Evolutionary conservation across 2,888 invertebrate genomes (phyloP).

Genomic region (Asteroscopus sphinx): DNA sequence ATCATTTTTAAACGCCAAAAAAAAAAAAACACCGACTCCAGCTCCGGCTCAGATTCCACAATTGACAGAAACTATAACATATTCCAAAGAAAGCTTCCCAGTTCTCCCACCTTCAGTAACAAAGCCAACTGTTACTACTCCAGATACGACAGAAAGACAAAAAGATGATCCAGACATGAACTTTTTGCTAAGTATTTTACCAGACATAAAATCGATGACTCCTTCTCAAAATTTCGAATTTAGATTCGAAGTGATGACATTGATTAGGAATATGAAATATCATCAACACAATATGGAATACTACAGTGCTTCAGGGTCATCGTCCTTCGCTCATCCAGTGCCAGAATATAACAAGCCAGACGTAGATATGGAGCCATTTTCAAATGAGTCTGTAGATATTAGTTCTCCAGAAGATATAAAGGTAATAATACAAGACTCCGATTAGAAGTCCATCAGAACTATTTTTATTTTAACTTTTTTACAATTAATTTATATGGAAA

Average conservation of each 20-base stretch:
- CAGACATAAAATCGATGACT: constrained; percentile 56
- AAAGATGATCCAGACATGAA: constrained; percentile 45
- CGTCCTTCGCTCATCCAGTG: constrained; percentile 25
- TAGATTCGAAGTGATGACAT: constrained; percentile 55
- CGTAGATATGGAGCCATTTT: constrained; percentile 16
- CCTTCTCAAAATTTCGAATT: constrained; percentile 52
- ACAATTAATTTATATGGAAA: not conserved
- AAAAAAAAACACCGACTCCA: constrained; percentile 13
- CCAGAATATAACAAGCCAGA: constrained; percentile 34
- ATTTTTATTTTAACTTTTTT: not conserved
- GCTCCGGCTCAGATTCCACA: constrained; percentile 12
- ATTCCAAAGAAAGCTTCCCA: constrained; percentile 6
- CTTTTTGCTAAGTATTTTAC: constrained; percentile 50
- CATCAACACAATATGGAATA: constrained; percentile 32
- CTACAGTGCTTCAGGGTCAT: constrained; percentile 17
- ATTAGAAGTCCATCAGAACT: constrained; percentile 2
- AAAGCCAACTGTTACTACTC: not conserved
- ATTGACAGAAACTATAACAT: constrained; percentile 7
- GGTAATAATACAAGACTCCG: constrained; percentile 33
- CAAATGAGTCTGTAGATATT: constrained; percentile 43
- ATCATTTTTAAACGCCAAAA: constrained; percentile 46
- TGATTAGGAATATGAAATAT: constrained; percentile 54
- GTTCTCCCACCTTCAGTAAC: not conserved
- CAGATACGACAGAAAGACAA: constrained; percentile 13
- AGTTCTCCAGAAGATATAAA: constrained; percentile 50